Evolutionary conservation across 2,797 vertebrate species (phyloP), one percentile per base, ranked within the genome.

Genomic region (Graptemys geographica): DNA sequence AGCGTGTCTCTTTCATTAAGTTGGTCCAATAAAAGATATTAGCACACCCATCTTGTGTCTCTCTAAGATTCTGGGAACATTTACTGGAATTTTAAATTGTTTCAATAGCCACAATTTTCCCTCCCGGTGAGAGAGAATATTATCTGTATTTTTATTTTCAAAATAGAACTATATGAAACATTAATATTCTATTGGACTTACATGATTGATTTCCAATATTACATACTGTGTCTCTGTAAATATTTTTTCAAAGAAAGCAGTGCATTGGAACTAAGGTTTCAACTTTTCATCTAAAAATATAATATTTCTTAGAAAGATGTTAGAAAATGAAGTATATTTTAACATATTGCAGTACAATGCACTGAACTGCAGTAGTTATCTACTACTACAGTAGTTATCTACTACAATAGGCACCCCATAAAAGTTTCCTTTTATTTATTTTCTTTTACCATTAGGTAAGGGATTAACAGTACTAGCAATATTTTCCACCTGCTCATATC

Each of bases 41-140:
- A 62, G 33, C 16, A 18, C 62, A 65, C 33, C 13, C 33, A 65
- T 16, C 62, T 65, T 65, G 31, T 33, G 28, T 65, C 15, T 65
- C 15, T 49, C 83, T 83, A 13, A 79, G 82, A 84, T 84, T 81
- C 3, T 27, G 51, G 82, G 78, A 57, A 80, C 1, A 1, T 82
- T 52, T 76, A 87, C 84, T 44, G 92, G 91, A 86, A 57, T 79
- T 85, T 21, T 9, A 81, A 91, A 94, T 92, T 81, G 18, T 11
- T 49, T 33, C 83, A 80, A 65, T 87, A 72, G 37, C 3, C 21
- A 57, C 52, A 47, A 85, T 88, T 83, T 57, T 11, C 62, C 56
- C 84, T 6, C 6, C 31, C 25, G 11, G n/a, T 47, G 19, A 82
- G n/a, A 53, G 4, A 3, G 0, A 15, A 5, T 72, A 11, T 72